A percentile compares a stretch with the other conserved stretches of the same genome.
Conservation (phyloP, 2,888 invertebrate species). For the Merodon equestris region DNA sequence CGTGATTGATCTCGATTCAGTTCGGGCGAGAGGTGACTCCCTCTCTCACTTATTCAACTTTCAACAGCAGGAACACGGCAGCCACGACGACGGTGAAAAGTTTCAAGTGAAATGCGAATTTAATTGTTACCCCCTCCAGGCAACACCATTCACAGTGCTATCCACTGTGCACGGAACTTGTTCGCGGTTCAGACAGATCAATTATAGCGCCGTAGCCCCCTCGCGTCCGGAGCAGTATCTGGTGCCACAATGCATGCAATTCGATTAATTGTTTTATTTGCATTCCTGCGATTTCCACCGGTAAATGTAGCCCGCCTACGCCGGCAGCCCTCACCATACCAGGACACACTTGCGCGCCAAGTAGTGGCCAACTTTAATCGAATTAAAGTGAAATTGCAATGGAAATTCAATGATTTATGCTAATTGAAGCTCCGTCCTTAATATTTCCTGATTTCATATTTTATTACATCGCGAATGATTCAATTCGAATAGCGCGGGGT, state of each 20-base stretch:
- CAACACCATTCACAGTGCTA: slow-evolving; percentile 24
- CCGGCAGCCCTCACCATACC: slow-evolving; percentile 9
- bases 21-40: background rate
- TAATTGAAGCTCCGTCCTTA: slow-evolving; percentile 49
- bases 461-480: slow-evolving; percentile 20
- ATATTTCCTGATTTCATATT: slow-evolving; percentile 27
- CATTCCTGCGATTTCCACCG: slow-evolving; percentile 55
- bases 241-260: slow-evolving; percentile 38
- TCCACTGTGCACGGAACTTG: slow-evolving; percentile 27
- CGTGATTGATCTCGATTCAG: slow-evolving; percentile 48
- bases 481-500: slow-evolving; percentile 20
- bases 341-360: too few species aligned
- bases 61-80: background rate
- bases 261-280: slow-evolving; percentile 67
- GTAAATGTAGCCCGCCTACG: slow-evolving; percentile 46
- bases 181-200: slow-evolving; percentile 62
- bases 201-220: slow-evolving; percentile 34
- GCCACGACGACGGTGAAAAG: slow-evolving; percentile 15
- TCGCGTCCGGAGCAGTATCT: slow-evolving; percentile 2
- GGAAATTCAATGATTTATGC: slow-evolving; percentile 60
- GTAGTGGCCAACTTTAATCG: slow-evolving; percentile 44
- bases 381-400: slow-evolving; percentile 63
- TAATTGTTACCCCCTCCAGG: slow-evolving; percentile 62
- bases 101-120: slow-evolving; percentile 63
- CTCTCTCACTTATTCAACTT: background rate